A percentile compares a stretch with the other conserved stretches of the same genome.
phyloP scores from a whole-genome alignment of 2,113 vertebrate genomes.

The Riparia riparia region DNA sequence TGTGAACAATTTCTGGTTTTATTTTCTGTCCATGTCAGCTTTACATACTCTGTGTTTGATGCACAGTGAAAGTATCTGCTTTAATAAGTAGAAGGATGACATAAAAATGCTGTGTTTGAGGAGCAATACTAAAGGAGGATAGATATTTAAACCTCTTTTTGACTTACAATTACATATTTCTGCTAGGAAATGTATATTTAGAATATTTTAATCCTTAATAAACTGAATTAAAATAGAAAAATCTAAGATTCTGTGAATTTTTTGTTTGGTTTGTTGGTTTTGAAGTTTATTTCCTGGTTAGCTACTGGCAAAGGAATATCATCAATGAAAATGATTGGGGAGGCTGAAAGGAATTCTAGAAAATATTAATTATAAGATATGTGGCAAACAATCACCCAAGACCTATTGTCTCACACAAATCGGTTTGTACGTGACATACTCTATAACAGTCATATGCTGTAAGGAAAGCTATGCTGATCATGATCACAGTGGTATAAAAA shows the following conservation, averaged over 20 bases:
- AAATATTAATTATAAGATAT: not conserved
- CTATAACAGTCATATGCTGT: not conserved
- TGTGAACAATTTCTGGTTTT: not conserved
- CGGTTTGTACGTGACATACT: not conserved
- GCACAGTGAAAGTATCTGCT: not conserved
- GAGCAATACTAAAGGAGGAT: rapidly evolving
- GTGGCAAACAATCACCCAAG: not conserved
- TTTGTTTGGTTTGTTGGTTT: rapidly evolving
- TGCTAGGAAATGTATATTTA: not conserved
- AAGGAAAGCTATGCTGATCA: not conserved
- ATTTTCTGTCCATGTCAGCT: not conserved
- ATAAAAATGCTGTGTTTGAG: not conserved
- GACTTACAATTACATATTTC: not conserved
- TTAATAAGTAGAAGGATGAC: not conserved
- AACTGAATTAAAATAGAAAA: not conserved
- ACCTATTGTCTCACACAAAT: not conserved
- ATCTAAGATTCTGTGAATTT: not conserved
- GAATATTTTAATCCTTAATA: not conserved
- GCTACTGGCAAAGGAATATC: not conserved
- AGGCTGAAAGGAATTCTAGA: not conserved
- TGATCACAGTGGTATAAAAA: not conserved
- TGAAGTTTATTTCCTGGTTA: not conserved
- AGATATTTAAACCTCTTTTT: not conserved
- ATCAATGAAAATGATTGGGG: not conserved
- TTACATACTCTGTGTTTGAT: not conserved